Evolutionary conservation across 1,140 invertebrate genomes (phyloP).

Genomic region (Chrysomallon squamiferum): DNA sequence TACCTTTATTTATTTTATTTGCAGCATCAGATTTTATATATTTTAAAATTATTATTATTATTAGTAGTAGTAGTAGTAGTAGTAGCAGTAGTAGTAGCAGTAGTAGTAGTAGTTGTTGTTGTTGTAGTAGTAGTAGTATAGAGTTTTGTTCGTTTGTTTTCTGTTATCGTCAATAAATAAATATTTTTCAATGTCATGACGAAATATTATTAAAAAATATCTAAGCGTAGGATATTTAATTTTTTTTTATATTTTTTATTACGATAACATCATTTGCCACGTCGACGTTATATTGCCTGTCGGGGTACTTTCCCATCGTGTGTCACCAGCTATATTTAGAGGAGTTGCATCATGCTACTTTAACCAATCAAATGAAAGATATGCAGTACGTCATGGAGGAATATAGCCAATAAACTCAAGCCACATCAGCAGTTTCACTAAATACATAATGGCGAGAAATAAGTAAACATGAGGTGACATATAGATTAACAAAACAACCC

Average conservation of each 20-base stretch:
- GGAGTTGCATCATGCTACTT: too few relatives aligned
- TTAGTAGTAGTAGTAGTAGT: too few relatives aligned
- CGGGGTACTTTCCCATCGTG: too few relatives aligned
- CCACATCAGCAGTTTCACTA: slow-evolving; percentile 4
- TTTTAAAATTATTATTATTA: too few relatives aligned
- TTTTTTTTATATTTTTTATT: too few relatives aligned
- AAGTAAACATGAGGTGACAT: neutral
- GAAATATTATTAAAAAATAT: neutral
- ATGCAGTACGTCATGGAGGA: neutral
- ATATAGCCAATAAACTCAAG: neutral
- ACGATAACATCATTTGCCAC: too few relatives aligned
- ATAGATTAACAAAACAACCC: neutral
- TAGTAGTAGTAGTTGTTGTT: neutral
- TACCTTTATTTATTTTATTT: too few relatives aligned
- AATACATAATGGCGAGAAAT: neutral
- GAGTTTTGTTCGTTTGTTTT: neutral
- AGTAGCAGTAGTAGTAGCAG: neutral
- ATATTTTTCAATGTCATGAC: neutral
- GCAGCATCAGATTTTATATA: too few relatives aligned
- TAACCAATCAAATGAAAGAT: too few relatives aligned
- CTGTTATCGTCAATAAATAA: neutral
- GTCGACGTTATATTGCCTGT: too few relatives aligned
- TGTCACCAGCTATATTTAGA: too few relatives aligned
- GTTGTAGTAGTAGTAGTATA: neutral
- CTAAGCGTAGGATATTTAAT: neutral